These are phyloP conservation scores for Hermetia illucens DNA, from an alignment of 1,140 invertebrate genomes.

Conservation along the genomic window DNA sequence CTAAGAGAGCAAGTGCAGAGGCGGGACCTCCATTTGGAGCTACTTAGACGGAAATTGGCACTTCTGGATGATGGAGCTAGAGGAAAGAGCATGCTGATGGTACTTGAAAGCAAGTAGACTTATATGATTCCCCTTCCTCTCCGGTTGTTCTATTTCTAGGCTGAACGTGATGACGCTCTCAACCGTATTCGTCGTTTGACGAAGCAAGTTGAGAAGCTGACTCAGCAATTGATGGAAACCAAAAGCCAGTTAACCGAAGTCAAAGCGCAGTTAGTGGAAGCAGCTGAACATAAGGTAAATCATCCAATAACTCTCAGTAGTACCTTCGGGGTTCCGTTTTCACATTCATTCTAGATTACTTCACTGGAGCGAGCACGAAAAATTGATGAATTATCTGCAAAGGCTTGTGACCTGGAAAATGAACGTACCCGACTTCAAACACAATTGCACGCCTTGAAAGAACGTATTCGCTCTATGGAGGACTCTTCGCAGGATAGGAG, in stretches of 20 bases:
- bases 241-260: conserved; percentile 56
- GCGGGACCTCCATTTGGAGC: conserved; percentile 79
- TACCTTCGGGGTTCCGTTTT: background rate
- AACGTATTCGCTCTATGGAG: conserved; percentile 21
- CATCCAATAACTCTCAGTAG: background rate
- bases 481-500: conserved; percentile 26
- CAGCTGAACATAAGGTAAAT: conserved; percentile 63
- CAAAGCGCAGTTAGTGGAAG: conserved; percentile 62
- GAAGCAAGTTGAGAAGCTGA: conserved; percentile 61
- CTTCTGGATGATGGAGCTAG: conserved; percentile 62
- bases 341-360: conserved; percentile 42
- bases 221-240: conserved; percentile 55
- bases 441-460: conserved; percentile 21
- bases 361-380: conserved; percentile 66
- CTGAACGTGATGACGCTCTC: conserved; percentile 62
- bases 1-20: conserved; percentile 78
- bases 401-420: conserved; percentile 25
- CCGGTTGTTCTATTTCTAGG: conserved; percentile 33
- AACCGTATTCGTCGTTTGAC: conserved; percentile 55
- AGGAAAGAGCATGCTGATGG: conserved; percentile 43
- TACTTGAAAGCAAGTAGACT: too few species aligned
- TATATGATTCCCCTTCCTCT: background rate
- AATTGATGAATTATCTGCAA: conserved; percentile 59
- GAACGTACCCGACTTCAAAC: conserved; percentile 21
- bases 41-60: conserved; percentile 70